Evolutionary conservation across 1,140 invertebrate species (phyloP), one percentile per base, ranked within the genome.

Genomic region (Agrypnia vestita): DNA sequence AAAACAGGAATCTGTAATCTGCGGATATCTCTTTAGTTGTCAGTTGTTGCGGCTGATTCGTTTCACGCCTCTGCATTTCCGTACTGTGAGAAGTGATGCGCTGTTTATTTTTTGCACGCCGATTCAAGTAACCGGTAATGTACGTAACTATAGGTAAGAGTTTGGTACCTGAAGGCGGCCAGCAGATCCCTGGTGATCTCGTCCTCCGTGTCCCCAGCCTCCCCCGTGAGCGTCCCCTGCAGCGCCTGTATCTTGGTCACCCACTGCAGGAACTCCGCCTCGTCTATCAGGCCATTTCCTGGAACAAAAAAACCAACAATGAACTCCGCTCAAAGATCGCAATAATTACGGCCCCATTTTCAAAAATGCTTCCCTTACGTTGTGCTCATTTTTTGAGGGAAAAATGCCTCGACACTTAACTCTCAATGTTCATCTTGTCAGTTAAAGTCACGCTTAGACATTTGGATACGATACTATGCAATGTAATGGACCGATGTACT

Each of bases 201-300:
- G 83, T 92, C 91, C 78, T 91, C 90, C 69, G 88, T 86, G 81
- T 92, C 90, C 55, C 85, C 86, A 73, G 86, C 87, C 79, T 90
- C 84, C 84, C 86, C 85, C 77, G 90, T 86, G 85, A 90, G 84
- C 86, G 88, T 86, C 6, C 92, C 91, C 83, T 91, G 89, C 81
- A 93, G 82, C 17, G 92, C 91, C 85, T 94, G 92, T 84, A 94
- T 94, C 84, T 92, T 90, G 82, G 91, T 92, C 67, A 94, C 91
- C 92, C 93, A 94, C 82, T 93, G 92, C 85, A 93, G 89, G 86
- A 94, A 94, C 85, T 94, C 93, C 78, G 92, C 91, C 86, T 94
- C 93, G 83, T 93, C 92, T 87, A 94, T 93, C 85, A 93, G 86
- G 81, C 91, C 91, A 84, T 92, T 92, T 67, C 92, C 92, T 93